Conservation (phyloP, 2,888 invertebrate species). For the Apotomis capreana region DNA sequence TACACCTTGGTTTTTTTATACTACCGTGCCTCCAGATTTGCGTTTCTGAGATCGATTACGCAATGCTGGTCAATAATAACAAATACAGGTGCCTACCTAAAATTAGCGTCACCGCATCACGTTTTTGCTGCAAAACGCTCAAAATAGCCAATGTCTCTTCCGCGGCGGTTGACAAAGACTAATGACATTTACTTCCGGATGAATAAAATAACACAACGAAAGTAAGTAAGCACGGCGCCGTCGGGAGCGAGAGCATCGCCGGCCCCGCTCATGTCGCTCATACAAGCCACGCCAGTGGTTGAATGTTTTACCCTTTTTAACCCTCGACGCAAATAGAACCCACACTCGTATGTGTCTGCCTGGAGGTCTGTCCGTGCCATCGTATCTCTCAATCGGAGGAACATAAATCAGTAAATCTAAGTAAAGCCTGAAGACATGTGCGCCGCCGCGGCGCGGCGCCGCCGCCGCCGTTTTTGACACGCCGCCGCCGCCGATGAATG, state of each 20-base stretch:
- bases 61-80: no score
- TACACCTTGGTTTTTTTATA: no score
- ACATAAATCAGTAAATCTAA: no score
- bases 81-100: not conserved
- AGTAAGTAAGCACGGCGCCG: constrained; percentile 32
- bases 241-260: not conserved
- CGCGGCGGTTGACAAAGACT: constrained; percentile 56
- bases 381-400: not conserved
- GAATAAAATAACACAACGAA: constrained; percentile 57
- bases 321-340: not conserved
- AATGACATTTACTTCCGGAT: constrained; percentile 63
- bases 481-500: no score
- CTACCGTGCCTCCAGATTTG: no score
- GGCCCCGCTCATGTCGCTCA: not conserved
- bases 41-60: no score
- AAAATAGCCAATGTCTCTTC: constrained; percentile 47
- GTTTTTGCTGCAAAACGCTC: constrained; percentile 35
- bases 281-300: not conserved
- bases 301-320: not conserved
- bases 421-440: no score
- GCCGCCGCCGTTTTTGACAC: no score
- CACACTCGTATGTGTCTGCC: not conserved
- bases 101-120: not conserved
- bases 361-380: not conserved
- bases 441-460: no score